Evolutionary conservation across 2,113 vertebrate species (phyloP).

Genomic region (Mus pahari): DNA sequence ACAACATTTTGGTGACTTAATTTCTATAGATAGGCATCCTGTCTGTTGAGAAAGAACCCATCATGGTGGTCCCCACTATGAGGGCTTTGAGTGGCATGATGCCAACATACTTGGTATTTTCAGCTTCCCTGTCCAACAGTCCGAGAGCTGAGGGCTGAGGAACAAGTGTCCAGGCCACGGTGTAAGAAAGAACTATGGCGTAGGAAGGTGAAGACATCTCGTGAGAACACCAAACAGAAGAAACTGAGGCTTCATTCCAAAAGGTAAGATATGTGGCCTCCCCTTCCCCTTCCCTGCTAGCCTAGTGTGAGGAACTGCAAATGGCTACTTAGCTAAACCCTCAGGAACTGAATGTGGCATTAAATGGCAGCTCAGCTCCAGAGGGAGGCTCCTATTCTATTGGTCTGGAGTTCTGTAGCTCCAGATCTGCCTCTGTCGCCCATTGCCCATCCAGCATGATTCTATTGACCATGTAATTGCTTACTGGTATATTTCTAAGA

Average conservation of each 20-base stretch:
- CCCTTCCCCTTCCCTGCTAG: rapidly evolving
- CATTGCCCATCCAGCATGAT: rapidly evolving
- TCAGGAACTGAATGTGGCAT: neutral
- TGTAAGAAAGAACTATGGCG: slow-evolving; percentile 69
- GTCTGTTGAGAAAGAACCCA: neutral
- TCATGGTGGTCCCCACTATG: rapidly evolving
- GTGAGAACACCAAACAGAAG: slow-evolving; percentile 81
- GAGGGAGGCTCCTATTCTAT: neutral
- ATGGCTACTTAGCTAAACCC: rapidly evolving
- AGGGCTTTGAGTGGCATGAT: neutral
- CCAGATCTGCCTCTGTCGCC: neutral
- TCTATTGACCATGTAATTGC: rapidly evolving
- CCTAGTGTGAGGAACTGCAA: rapidly evolving
- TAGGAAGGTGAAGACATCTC: slow-evolving; percentile 74
- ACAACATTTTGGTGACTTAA: neutral
- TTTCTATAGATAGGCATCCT: neutral
- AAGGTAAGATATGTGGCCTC: slow-evolving; percentile 80
- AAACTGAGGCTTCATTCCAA: slow-evolving; percentile 77
- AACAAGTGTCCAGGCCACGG: slow-evolving; percentile 71
- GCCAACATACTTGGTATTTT: slow-evolving; percentile 66
- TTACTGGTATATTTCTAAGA: neutral
- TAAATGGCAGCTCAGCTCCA: neutral
- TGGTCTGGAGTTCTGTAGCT: neutral
- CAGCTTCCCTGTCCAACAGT: slow-evolving; percentile 75
- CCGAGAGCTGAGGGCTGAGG: slow-evolving; percentile 62